A percentile compares a stretch with the other conserved stretches of the same genome.
Conservation (phyloP, 1,140 invertebrate species). For the Scaptomyza hsui region DNA sequence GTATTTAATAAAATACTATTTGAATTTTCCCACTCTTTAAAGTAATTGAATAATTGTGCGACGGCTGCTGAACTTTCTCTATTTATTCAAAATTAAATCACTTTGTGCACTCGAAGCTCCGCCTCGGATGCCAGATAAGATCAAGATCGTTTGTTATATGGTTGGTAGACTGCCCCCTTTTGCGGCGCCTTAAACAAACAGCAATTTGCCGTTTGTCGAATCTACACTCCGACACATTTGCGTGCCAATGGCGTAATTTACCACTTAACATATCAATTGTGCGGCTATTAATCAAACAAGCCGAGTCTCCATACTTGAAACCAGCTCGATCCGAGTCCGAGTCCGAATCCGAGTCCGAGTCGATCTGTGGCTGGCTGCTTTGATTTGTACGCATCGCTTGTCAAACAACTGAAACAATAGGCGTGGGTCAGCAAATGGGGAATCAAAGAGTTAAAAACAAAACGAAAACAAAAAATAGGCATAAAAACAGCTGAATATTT, state of each 20-base stretch:
- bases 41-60: slow-evolving; percentile 72
- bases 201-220: slow-evolving; percentile 66
- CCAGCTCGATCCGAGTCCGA: slow-evolving; percentile 19
- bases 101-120: slow-evolving; percentile 62
- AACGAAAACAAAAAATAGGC: slow-evolving; percentile 6
- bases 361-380: slow-evolving; percentile 56
- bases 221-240: slow-evolving; percentile 65
- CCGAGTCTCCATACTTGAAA: slow-evolving; percentile 20
- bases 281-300: slow-evolving; percentile 80
- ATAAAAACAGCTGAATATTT: slow-evolving; percentile 22
- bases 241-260: slow-evolving; percentile 81
- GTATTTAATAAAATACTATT: slow-evolving; percentile 7
- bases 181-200: slow-evolving; percentile 79
- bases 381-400: slow-evolving; percentile 82
- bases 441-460: slow-evolving; percentile 9
- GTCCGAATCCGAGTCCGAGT: slow-evolving; percentile 7
- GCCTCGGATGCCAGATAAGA: slow-evolving; percentile 42
- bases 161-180: slow-evolving; percentile 33
- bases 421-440: slow-evolving; percentile 8
- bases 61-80: slow-evolving; percentile 51
- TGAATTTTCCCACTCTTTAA: not conserved
- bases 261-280: slow-evolving; percentile 82
- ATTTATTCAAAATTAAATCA: slow-evolving; percentile 77
- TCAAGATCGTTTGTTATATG: slow-evolving; percentile 30
- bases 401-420: slow-evolving; percentile 76